Evolutionary conservation across 2,888 invertebrate genomes (phyloP).

Genomic region (Pimpla rufipes): DNA sequence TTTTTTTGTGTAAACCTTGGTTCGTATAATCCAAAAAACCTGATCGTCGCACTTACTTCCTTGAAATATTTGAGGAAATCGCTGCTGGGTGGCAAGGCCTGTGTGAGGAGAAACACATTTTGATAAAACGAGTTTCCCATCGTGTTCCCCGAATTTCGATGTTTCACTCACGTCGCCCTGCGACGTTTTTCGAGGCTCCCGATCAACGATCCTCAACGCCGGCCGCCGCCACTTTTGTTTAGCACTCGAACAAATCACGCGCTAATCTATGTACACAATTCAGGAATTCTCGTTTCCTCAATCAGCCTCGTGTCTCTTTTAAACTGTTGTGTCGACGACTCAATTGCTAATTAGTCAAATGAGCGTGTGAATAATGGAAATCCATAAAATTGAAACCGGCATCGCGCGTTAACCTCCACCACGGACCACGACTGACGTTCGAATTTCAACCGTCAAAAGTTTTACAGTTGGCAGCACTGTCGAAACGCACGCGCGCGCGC

Average conservation of each 20-base stretch:
- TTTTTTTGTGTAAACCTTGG: too few relatives aligned
- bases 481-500: too few relatives aligned
- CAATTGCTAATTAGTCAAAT: too few relatives aligned
- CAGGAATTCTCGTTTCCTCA: too few relatives aligned
- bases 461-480: too few relatives aligned
- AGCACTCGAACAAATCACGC: too few relatives aligned
- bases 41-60: constrained; percentile 71
- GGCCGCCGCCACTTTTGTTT: too few relatives aligned
- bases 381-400: neutral
- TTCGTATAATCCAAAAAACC: constrained; percentile 1
- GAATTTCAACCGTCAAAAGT: neutral
- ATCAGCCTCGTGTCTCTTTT: too few relatives aligned
- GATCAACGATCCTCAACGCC: neutral
- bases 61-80: constrained; percentile 80
- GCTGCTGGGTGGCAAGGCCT: constrained; percentile 77
- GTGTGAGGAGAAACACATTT: constrained; percentile 79
- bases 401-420: too few relatives aligned
- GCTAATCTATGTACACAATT: too few relatives aligned
- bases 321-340: too few relatives aligned
- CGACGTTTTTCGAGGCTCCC: neutral
- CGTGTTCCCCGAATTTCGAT: neutral
- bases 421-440: neutral
- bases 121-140: constrained; percentile 76
- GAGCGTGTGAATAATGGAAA: neutral
- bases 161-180: neutral